These are phyloP conservation scores for Oscheius sp. DNA, from an alignment of 2,888 invertebrate genomes.

Conservation along the genomic window DNA sequence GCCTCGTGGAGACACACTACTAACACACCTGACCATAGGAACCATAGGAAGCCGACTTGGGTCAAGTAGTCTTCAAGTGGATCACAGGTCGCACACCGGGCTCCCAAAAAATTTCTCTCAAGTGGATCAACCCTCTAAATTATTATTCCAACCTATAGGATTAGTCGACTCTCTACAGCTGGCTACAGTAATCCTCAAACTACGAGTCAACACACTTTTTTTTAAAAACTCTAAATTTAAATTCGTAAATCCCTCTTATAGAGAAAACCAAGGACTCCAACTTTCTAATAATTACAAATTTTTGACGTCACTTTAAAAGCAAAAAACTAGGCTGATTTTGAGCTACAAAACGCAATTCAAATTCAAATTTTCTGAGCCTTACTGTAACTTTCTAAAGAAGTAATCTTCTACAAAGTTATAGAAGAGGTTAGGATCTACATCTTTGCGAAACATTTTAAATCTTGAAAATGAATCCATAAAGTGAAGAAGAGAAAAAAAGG, in stretches of 20 bases:
- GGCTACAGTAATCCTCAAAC: too few species aligned
- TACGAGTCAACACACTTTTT: too few species aligned
- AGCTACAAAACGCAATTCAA: not conserved
- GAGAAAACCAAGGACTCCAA: too few species aligned
- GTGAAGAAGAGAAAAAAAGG: not conserved
- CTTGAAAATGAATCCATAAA: not conserved
- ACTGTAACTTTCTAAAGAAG: not conserved
- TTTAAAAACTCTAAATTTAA: too few species aligned
- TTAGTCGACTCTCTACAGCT: too few species aligned
- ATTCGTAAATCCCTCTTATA: too few species aligned
- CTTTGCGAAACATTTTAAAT: not conserved
- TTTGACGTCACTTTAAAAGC: too few species aligned
- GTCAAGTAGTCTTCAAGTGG: conserved; percentile 21
- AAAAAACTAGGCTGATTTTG: not conserved
- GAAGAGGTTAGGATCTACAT: not conserved
- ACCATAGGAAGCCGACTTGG: conserved; percentile 26
- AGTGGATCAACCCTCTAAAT: conserved; percentile 4
- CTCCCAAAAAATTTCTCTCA: not conserved
- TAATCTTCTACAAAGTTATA: not conserved
- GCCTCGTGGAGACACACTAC: conserved; percentile 6
- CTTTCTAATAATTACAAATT: too few species aligned
- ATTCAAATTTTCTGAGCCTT: not conserved
- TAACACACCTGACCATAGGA: conserved; percentile 29
- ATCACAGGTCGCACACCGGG: conserved; percentile 6
- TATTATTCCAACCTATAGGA: too few species aligned